phyloP scores from a whole-genome alignment of 2,797 vertebrate genomes.

The Characodon lateralis region DNA sequence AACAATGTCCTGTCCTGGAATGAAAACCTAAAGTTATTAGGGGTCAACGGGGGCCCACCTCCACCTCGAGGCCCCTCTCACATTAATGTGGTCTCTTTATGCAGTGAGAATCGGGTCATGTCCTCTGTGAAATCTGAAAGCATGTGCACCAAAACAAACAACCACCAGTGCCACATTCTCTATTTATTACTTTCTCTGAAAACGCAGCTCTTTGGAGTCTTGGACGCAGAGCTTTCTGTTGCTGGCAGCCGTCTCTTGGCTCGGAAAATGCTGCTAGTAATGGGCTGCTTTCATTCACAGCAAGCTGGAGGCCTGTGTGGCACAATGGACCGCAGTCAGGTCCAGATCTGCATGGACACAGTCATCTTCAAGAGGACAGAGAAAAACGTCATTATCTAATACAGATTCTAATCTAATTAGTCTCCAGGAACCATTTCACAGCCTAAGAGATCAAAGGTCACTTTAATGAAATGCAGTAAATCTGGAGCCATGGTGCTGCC shows the following conservation, averaged over 20 bases:
- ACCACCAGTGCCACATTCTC: neutral
- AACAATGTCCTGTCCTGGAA: neutral
- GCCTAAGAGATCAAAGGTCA: neutral
- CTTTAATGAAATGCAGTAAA: neutral
- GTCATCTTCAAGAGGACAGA: neutral
- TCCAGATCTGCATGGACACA: neutral
- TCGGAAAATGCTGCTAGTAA: neutral
- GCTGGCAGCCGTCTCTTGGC: neutral
- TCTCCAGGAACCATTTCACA: neutral
- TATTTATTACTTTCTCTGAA: neutral
- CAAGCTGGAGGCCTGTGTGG: neutral
- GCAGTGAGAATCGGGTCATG: neutral
- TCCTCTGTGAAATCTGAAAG: slow-evolving; percentile 1
- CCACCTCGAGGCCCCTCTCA: neutral
- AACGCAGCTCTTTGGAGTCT: neutral
- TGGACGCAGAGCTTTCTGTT: neutral
- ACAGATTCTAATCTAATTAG: neutral
- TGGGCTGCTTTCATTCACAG: neutral
- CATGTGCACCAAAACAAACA: neutral
- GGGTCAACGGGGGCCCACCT: neutral
- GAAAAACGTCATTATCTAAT: neutral
- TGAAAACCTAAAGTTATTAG: neutral
- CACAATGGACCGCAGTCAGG: neutral
- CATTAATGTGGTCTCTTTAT: neutral
- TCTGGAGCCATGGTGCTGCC: neutral